Evolutionary conservation across 2,797 vertebrate species (phyloP).

Genomic region (Enteromius radiatus): DNA sequence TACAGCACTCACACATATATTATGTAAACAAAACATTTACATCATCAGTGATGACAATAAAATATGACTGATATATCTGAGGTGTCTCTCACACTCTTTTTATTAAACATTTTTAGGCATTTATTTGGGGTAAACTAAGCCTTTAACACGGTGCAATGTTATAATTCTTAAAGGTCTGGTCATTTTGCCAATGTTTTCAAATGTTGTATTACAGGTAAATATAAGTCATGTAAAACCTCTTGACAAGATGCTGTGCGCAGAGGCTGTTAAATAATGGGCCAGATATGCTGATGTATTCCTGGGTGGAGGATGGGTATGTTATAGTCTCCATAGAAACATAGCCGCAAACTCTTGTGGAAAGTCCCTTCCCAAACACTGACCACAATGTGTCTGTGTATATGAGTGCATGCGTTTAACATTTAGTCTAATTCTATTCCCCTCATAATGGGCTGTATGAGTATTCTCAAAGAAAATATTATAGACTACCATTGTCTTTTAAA

Average conservation of each 20-base stretch:
- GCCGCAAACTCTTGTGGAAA: slow-evolving; percentile 53
- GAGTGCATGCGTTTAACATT: slow-evolving; percentile 29
- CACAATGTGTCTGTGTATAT: slow-evolving; percentile 28
- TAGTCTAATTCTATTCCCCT: slow-evolving; percentile 22
- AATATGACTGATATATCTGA: background rate
- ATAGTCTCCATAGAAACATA: slow-evolving; percentile 53
- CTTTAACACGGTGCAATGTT: background rate
- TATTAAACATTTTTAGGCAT: background rate
- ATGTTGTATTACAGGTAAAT: background rate
- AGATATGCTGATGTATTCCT: slow-evolving; percentile 39
- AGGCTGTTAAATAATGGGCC: slow-evolving; percentile 24
- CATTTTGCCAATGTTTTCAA: background rate
- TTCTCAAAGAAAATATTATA: slow-evolving; percentile 10
- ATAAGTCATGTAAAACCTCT: background rate
- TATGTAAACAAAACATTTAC: too few species aligned
- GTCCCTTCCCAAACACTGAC: slow-evolving; percentile 51
- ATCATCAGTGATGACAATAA: background rate
- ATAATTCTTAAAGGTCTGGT: background rate
- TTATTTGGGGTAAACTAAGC: background rate
- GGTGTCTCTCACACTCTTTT: background rate
- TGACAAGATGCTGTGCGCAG: background rate
- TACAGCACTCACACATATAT: too few species aligned
- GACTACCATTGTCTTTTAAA: slow-evolving; percentile 6
- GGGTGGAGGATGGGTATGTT: slow-evolving; percentile 43
- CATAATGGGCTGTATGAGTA: slow-evolving; percentile 5